Evolutionary conservation across 1,140 invertebrate genomes (phyloP).

Genomic region (Aphelinus certus): DNA sequence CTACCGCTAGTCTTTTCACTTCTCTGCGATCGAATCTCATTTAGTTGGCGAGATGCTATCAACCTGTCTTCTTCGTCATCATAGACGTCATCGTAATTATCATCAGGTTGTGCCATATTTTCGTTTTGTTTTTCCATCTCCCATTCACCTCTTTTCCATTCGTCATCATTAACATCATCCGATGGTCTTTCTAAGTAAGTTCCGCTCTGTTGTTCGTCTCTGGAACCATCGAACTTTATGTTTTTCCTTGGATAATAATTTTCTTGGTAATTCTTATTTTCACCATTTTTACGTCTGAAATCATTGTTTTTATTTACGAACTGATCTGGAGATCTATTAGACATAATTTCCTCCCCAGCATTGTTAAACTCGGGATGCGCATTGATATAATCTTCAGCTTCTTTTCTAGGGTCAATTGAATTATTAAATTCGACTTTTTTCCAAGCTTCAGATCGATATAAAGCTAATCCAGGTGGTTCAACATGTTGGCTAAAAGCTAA

Average conservation of each 20-base stretch:
- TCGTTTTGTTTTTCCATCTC: constrained; percentile 33
- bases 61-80: constrained; percentile 42
- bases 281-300: constrained; percentile 1
- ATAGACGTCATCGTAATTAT: constrained; percentile 49
- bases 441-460: constrained; percentile 61
- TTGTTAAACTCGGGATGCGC: constrained; percentile 45
- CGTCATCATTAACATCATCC: constrained; percentile 37
- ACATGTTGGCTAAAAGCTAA: constrained; percentile 77
- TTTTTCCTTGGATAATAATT: constrained; percentile 39
- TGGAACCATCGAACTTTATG: constrained; percentile 40
- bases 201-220: constrained; percentile 32
- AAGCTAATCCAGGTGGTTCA: constrained; percentile 72
- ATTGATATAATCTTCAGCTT: constrained; percentile 57
- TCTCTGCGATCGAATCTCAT: constrained; percentile 51
- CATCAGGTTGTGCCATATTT: constrained; percentile 51
- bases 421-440: constrained; percentile 63
- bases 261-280: constrained; percentile 10
- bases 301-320: neutral
- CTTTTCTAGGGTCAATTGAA: constrained; percentile 57
- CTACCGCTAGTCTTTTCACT: constrained; percentile 42
- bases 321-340: constrained; percentile 3
- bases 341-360: neutral
- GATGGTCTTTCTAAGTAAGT: constrained; percentile 42
- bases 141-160: constrained; percentile 52
- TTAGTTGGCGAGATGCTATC: constrained; percentile 39